phyloP scores from a whole-genome alignment of 2,888 invertebrate genomes.

The Eutolmus rufibarbis region DNA sequence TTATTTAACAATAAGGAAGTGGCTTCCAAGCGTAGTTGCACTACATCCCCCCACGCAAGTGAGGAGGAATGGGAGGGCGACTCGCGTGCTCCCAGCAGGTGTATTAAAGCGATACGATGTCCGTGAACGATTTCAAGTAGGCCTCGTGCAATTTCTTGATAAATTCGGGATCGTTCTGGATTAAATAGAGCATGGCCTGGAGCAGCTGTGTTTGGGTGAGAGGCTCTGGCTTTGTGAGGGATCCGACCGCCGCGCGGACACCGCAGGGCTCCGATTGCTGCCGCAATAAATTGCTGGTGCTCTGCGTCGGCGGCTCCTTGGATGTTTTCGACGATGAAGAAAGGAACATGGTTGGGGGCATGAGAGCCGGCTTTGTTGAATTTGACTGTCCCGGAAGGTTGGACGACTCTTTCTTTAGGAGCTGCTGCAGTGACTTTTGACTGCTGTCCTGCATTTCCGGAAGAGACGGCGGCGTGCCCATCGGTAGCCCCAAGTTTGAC shows the following conservation, averaged over 20 bases:
- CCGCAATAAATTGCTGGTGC: background rate
- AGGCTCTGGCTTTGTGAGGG: constrained; percentile 66
- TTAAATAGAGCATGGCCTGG: constrained; percentile 85
- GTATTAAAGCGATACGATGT: constrained; percentile 63
- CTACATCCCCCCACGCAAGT: background rate
- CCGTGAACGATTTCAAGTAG: constrained; percentile 85
- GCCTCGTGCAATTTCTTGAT: constrained; percentile 90
- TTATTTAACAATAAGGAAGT: constrained; percentile 28
- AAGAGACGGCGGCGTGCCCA: background rate
- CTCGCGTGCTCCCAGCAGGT: background rate
- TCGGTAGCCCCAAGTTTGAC: background rate
- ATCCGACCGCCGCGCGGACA: background rate
- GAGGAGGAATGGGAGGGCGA: background rate
- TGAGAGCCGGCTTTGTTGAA: constrained; percentile 74
- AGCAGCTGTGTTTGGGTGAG: constrained; percentile 87
- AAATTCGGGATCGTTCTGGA: constrained; percentile 88
- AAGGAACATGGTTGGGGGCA: constrained; percentile 88
- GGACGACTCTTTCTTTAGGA: constrained; percentile 43
- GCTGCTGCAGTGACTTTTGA: constrained; percentile 42
- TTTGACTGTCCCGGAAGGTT: background rate
- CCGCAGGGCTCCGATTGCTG: constrained; percentile 44
- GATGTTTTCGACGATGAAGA: constrained; percentile 64
- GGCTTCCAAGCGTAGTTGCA: constrained; percentile 11
- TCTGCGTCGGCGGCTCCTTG: background rate
- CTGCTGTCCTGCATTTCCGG: background rate